Percentiles rank a stretch among this genome's conserved stretches.
These are phyloP conservation scores for Tiaroga cobitis DNA, from an alignment of 2,797 vertebrate species.

Conservation along the genomic window DNA sequence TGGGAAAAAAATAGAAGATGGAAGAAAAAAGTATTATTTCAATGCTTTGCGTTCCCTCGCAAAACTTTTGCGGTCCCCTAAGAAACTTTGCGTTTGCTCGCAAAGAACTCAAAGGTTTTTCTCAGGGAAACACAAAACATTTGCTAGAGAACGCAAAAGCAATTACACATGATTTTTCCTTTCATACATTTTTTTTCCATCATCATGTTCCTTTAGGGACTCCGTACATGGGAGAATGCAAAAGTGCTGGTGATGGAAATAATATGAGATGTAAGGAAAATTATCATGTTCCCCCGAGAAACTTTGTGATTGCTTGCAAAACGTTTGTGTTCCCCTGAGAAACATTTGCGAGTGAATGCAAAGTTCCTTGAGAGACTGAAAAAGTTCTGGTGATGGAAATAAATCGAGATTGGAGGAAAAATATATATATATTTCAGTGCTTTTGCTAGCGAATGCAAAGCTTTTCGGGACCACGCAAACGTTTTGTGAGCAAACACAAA, in stretches of 20 bases:
- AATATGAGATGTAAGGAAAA: background rate
- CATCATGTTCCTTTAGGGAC: background rate
- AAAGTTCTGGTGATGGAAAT: background rate
- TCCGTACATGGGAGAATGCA: background rate
- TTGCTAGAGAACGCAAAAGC: too few species aligned
- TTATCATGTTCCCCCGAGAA: background rate
- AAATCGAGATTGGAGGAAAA: background rate
- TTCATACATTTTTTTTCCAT: too few species aligned
- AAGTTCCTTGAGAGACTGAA: background rate
- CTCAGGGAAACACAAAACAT: too few species aligned
- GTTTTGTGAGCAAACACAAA: background rate
- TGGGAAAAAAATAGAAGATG: background rate
- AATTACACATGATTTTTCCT: background rate
- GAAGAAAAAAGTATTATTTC: background rate
- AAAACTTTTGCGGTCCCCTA: background rate
- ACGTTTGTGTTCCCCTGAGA: background rate
- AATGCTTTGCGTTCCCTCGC: background rate
- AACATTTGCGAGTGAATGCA: too few species aligned
- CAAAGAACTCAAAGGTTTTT: background rate
- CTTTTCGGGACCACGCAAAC: background rate
- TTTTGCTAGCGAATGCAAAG: background rate
- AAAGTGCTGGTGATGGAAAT: background rate
- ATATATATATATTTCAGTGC: background rate
- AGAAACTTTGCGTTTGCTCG: background rate
- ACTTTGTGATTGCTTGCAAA: background rate